Evolutionary conservation across 2,888 invertebrate species (phyloP).

Genomic region (Salticus scenicus): DNA sequence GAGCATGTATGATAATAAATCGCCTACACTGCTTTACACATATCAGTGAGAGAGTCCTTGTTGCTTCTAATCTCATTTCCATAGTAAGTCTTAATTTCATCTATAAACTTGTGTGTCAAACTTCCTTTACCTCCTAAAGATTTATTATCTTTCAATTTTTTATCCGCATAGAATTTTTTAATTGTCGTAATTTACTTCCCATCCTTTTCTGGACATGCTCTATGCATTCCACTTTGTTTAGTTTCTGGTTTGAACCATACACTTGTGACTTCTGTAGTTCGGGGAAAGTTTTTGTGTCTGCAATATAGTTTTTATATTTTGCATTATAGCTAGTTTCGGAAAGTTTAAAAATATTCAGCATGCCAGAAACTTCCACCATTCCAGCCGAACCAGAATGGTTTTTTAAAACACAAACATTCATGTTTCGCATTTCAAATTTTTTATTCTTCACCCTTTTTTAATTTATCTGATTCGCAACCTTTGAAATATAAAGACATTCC

Average conservation of each 20-base stretch:
- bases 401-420: neutral
- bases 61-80: conserved; percentile 14
- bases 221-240: conserved; percentile 7
- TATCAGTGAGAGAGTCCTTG: neutral
- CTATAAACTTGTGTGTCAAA: conserved; percentile 6
- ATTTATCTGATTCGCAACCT: neutral
- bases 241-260: neutral
- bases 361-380: conserved; percentile 24
- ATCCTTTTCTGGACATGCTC: neutral
- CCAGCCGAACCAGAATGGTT: conserved; percentile 1
- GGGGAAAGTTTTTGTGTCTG: neutral
- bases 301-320: neutral
- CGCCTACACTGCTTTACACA: conserved; percentile 17
- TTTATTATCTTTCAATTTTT: conserved; percentile 21
- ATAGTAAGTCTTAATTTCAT: neutral
- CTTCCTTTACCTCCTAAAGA: neutral
- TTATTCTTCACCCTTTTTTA: no score
- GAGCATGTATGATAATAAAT: neutral
- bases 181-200: neutral
- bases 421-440: no score
- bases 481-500: neutral
- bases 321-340: neutral
- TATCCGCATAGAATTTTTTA: neutral
- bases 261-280: neutral
- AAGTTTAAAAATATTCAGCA: neutral